A percentile compares a stretch with the other conserved stretches of the same genome.
Evolutionary conservation across 2,113 vertebrate genomes (phyloP).

Genomic region (Phainopepla nitens): DNA sequence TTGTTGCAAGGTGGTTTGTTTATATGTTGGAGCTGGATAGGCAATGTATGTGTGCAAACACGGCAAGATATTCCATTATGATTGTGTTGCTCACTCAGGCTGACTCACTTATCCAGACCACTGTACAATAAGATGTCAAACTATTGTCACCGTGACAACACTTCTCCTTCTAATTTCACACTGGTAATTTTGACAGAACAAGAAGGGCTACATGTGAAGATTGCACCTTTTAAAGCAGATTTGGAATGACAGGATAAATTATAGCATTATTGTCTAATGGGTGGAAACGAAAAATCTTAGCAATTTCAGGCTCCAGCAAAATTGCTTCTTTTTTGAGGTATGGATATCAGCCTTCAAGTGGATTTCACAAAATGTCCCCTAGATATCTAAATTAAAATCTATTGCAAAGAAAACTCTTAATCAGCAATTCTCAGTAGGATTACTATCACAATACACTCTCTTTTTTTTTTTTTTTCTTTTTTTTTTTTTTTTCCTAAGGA

Average conservation of each 20-base stretch:
- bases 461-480: rapidly evolving
- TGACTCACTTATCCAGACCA: background rate
- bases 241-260: background rate
- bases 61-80: background rate
- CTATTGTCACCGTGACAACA: background rate
- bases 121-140: background rate
- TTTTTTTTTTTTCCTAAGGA: background rate
- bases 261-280: background rate
- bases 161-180: background rate
- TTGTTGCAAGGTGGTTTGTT: background rate
- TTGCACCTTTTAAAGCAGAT: background rate
- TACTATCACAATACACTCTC: background rate
- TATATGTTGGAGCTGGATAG: background rate
- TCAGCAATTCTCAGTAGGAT: background rate
- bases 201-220: background rate
- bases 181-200: background rate
- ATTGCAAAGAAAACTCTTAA: background rate
- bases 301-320: background rate
- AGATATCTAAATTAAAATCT: background rate
- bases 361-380: background rate
- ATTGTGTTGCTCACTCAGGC: background rate
- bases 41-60: background rate
- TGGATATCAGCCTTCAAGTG: background rate
- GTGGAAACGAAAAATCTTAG: background rate
- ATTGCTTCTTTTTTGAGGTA: background rate